phyloP scores from a whole-genome alignment of 1,140 invertebrate species.

The Magallana gigas region DNA sequence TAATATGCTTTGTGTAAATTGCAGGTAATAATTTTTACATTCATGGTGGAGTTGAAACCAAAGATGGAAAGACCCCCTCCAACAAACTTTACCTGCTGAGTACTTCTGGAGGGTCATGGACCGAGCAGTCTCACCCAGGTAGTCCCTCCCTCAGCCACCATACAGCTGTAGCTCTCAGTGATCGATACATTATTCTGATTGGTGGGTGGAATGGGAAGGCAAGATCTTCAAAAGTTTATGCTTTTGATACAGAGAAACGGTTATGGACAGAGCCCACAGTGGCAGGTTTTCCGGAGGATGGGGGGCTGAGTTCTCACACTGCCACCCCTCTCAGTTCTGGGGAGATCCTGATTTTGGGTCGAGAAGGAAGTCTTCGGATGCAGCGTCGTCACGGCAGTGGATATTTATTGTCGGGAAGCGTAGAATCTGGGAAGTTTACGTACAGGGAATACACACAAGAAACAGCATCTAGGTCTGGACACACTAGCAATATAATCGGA shows the following conservation, averaged over 20 bases:
- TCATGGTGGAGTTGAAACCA: slow-evolving; percentile 73
- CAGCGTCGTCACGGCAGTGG: slow-evolving; percentile 74
- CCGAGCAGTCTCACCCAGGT: slow-evolving; percentile 58
- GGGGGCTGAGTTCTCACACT: slow-evolving; percentile 77
- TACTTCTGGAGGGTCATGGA: slow-evolving; percentile 63
- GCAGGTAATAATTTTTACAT: slow-evolving; percentile 66
- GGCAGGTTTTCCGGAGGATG: slow-evolving; percentile 74
- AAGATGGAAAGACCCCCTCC: slow-evolving; percentile 65
- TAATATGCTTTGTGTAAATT: not conserved
- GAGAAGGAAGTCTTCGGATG: slow-evolving; percentile 75
- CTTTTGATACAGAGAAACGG: slow-evolving; percentile 71
- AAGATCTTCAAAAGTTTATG: slow-evolving; percentile 63
- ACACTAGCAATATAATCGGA: slow-evolving; percentile 68
- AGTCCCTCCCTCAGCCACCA: slow-evolving; percentile 76
- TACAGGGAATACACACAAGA: slow-evolving; percentile 68
- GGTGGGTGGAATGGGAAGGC: slow-evolving; percentile 78
- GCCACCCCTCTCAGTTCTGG: slow-evolving; percentile 66
- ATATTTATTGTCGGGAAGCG: slow-evolving; percentile 68
- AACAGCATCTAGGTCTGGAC: slow-evolving; percentile 77
- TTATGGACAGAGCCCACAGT: slow-evolving; percentile 66
- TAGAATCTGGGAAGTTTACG: slow-evolving; percentile 61
- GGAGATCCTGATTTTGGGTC: slow-evolving; percentile 74
- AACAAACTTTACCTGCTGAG: slow-evolving; percentile 70
- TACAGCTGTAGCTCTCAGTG: slow-evolving; percentile 67
- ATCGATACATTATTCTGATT: slow-evolving; percentile 75